Conservation (phyloP, 2,113 vertebrate species). For the Gymnobelideus leadbeateri region DNA sequence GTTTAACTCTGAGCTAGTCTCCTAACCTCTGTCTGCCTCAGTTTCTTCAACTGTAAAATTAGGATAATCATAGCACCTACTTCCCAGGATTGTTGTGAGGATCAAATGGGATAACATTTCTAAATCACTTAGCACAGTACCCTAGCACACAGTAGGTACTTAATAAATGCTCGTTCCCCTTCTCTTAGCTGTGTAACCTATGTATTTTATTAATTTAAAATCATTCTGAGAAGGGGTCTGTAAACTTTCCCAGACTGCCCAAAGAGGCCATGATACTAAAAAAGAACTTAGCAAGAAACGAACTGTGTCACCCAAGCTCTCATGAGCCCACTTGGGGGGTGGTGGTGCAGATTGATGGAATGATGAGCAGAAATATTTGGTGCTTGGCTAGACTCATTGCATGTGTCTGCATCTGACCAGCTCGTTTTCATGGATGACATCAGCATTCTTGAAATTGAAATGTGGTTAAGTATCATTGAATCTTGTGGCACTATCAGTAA, state of each 20-base stretch:
- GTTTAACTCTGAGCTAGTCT: neutral
- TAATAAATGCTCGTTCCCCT: neutral
- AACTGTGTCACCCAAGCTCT: neutral
- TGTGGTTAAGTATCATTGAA: neutral
- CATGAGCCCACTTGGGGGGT: neutral
- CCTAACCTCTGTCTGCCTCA: neutral
- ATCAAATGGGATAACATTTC: neutral
- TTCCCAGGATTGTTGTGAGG: neutral
- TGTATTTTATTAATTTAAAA: neutral
- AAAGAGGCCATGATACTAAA: neutral
- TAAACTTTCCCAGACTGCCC: neutral
- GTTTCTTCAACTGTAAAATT: neutral
- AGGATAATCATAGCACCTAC: neutral
- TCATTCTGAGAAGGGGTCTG: neutral
- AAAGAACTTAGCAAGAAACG: neutral
- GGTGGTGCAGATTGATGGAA: neutral
- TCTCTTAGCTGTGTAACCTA: neutral
- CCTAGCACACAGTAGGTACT: neutral
- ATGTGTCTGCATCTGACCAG: neutral
- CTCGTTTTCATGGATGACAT: neutral
- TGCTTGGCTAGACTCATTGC: neutral
- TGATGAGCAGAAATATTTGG: neutral
- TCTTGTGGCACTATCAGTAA: neutral
- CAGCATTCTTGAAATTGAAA: neutral
- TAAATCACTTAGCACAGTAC: neutral